Evolutionary conservation across 1,140 invertebrate species (phyloP).

Genomic region (Augochlora pura): DNA sequence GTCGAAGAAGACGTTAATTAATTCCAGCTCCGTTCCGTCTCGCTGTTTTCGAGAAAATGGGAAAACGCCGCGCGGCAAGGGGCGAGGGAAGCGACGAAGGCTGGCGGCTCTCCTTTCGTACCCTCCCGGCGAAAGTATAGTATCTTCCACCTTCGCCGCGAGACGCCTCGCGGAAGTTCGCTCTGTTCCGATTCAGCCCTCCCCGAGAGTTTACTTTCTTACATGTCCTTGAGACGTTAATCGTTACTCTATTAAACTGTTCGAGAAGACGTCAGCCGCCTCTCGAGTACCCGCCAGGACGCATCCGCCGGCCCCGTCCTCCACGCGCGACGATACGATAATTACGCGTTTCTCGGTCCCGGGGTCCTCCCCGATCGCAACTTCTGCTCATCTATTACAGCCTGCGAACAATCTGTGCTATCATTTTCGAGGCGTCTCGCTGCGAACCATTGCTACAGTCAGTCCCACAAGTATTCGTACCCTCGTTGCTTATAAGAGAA

Average conservation of each 20-base stretch:
- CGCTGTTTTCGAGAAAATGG: constrained; percentile 36
- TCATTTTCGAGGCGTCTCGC: no score
- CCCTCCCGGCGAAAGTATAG: constrained; percentile 22
- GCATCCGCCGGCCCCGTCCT: neutral
- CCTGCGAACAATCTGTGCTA: neutral
- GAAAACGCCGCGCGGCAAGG: constrained; percentile 1
- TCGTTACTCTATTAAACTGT: constrained; percentile 40
- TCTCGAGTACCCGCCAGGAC: constrained; percentile 5
- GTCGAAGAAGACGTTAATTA: constrained; percentile 58
- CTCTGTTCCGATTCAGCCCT: constrained; percentile 1
- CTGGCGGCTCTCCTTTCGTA: no score
- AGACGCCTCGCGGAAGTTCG: constrained; percentile 7
- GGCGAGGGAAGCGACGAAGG: no score
- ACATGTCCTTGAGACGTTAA: constrained; percentile 33
- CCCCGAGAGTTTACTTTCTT: constrained; percentile 32
- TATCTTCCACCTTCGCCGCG: constrained; percentile 8
- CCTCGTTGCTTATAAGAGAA: no score
- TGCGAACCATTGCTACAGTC: no score
- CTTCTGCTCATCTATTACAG: neutral
- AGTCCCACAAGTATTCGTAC: no score
- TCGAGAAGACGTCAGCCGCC: constrained; percentile 9
- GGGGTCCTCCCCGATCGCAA: neutral
- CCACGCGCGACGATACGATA: neutral
- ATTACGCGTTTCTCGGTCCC: constrained; percentile 16
- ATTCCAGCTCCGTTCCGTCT: constrained; percentile 41